phyloP scores from a whole-genome alignment of 1,140 invertebrate genomes.

The Zaprionus capensis region DNA sequence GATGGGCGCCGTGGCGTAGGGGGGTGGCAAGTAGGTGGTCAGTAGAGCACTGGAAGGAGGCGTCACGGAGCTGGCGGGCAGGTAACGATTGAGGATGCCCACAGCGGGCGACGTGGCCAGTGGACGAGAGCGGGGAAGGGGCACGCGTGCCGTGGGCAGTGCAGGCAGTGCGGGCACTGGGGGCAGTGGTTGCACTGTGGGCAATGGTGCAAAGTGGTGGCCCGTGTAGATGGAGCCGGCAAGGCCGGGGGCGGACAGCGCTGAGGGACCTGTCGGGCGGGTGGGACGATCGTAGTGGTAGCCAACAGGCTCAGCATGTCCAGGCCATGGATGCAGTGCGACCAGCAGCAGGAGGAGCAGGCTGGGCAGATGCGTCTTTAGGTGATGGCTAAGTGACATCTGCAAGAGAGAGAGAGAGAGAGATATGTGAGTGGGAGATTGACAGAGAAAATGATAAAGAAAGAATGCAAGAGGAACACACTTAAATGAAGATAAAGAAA shows the following conservation, averaged over 20 bases:
- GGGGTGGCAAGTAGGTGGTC: conserved; percentile 14
- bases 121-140: conserved; percentile 45
- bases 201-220: conserved; percentile 66
- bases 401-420: conserved; percentile 18
- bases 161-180: conserved; percentile 68
- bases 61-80: conserved; percentile 1
- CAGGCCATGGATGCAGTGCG: background rate
- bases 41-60: background rate
- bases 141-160: conserved; percentile 56
- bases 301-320: conserved; percentile 43
- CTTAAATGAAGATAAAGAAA: too few species aligned
- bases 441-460: too few species aligned
- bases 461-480: too few species aligned
- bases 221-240: conserved; percentile 39
- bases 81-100: conserved; percentile 1
- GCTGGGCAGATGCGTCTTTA: conserved; percentile 7
- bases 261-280: conserved; percentile 39
- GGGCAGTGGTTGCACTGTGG: conserved; percentile 71
- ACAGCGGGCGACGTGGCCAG: conserved; percentile 34
- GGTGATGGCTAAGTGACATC: conserved; percentile 48
- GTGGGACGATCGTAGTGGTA: conserved; percentile 72
- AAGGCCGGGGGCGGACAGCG: conserved; percentile 17
- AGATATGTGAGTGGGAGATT: too few species aligned
- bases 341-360: conserved; percentile 35
- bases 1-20: conserved; percentile 31